A percentile compares a stretch with the other conserved stretches of the same genome.
phyloP scores from a whole-genome alignment of 1,140 invertebrate genomes.

The Phymastichus coffea region DNA sequence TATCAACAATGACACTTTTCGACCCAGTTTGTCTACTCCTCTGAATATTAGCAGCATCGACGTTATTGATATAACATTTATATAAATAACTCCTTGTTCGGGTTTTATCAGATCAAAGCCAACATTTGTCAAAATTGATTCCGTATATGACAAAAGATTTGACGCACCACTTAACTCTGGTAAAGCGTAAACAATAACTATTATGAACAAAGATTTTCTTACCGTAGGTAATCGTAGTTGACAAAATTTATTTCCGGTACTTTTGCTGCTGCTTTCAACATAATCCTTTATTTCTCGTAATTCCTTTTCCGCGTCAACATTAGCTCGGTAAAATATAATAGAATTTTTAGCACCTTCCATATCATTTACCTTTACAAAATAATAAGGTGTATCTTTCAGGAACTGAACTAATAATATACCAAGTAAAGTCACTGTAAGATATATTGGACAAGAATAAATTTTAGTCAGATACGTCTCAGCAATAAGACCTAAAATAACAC shows the following conservation, averaged over 20 bases:
- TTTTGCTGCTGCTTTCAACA: neutral
- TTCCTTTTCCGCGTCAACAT: neutral
- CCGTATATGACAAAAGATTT: conserved; percentile 71
- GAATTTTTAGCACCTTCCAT: neutral
- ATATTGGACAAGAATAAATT: conserved; percentile 56
- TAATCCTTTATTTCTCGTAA: neutral
- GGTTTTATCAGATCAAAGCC: conserved; percentile 53
- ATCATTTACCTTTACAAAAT: neutral
- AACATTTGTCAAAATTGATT: conserved; percentile 67
- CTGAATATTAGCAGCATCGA: conserved; percentile 50
- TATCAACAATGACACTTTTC: conserved; percentile 65
- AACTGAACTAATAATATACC: neutral
- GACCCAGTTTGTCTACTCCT: conserved; percentile 69
- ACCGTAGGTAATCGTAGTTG: no score
- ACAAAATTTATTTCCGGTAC: no score
- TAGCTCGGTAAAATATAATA: neutral
- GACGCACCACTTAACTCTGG: conserved; percentile 76
- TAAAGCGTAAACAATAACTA: conserved; percentile 67
- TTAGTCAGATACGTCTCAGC: conserved; percentile 15
- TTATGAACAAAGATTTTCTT: conserved; percentile 63
- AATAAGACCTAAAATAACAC: neutral
- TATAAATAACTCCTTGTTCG: conserved; percentile 61
- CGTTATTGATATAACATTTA: no score
- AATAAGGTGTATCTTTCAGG: neutral
- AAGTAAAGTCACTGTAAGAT: neutral